Evolutionary conservation across 2,888 invertebrate species (phyloP).

Genomic region (Tetranychus piercei): DNA sequence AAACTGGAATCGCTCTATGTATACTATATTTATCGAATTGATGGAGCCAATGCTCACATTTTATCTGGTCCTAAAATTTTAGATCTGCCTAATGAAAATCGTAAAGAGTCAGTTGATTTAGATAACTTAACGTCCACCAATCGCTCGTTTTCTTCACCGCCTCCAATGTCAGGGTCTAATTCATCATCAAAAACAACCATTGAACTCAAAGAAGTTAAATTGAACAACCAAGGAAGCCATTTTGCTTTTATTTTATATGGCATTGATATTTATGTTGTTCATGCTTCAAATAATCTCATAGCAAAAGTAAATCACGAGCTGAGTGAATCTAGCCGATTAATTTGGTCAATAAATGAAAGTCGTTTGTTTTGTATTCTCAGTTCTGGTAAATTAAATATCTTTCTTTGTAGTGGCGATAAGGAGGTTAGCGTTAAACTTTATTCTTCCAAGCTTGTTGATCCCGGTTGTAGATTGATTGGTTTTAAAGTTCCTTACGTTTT

Average conservation of each 20-base stretch:
- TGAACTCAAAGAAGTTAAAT: slow-evolving; percentile 31
- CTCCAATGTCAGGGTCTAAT: neutral
- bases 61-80: slow-evolving; percentile 3
- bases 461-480: slow-evolving; percentile 32
- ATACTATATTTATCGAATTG: slow-evolving; percentile 4
- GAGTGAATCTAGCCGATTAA: neutral
- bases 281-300: neutral
- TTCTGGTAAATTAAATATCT: neutral
- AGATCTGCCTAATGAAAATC: neutral
- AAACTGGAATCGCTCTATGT: neutral
- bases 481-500: slow-evolving; percentile 41
- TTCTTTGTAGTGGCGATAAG: slow-evolving; percentile 15
- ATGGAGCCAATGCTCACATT: neutral
- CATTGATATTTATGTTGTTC: slow-evolving; percentile 5
- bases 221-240: slow-evolving; percentile 25
- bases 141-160: neutral
- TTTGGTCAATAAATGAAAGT: neutral
- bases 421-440: slow-evolving; percentile 14
- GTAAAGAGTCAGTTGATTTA: neutral
- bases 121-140: neutral
- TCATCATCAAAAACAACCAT: neutral
- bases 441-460: slow-evolving; percentile 11
- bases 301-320: neutral
- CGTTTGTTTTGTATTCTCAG: slow-evolving; percentile 6
- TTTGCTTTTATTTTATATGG: slow-evolving; percentile 10